A percentile compares a stretch with the other conserved stretches of the same genome.
These are phyloP conservation scores for Cerastis leucographa DNA, from an alignment of 2,888 invertebrate genomes.

Conservation along the genomic window DNA sequence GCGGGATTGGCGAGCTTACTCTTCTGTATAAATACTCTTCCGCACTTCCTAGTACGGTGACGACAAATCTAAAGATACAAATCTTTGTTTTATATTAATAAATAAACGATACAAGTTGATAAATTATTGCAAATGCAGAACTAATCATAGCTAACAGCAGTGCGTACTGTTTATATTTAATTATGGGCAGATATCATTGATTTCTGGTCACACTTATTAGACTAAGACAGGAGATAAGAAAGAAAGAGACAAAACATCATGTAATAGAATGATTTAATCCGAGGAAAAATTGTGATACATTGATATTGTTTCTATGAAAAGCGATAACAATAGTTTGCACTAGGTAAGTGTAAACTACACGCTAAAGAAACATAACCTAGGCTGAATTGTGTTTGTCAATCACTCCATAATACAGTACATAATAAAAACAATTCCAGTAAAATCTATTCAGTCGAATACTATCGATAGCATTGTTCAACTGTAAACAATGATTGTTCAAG, in stretches of 20 bases:
- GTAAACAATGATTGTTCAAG: not conserved
- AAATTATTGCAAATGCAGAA: conserved; percentile 60
- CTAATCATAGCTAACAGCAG: conserved; percentile 58
- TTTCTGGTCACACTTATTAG: conserved; percentile 23
- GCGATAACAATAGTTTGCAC: not conserved
- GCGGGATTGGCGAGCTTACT: too few relatives aligned
- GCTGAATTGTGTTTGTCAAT: not conserved
- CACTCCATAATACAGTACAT: not conserved
- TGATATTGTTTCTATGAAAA: not conserved
- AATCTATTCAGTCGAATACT: not conserved
- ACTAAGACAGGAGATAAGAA: not conserved
- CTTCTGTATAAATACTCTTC: not conserved
- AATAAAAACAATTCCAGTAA: not conserved
- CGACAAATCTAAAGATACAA: not conserved
- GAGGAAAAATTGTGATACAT: not conserved
- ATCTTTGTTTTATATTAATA: conserved; percentile 27
- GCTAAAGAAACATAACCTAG: not conserved
- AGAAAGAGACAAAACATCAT: not conserved
- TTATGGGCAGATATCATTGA: conserved; percentile 48
- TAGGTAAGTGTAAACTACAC: not conserved
- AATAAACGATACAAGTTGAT: conserved; percentile 47
- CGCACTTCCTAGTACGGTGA: not conserved
- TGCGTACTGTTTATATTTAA: conserved; percentile 53
- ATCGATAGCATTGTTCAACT: not conserved
- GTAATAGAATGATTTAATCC: not conserved